These are phyloP conservation scores for Mya arenaria DNA, from an alignment of 1,140 invertebrate species.

Conservation along the genomic window DNA sequence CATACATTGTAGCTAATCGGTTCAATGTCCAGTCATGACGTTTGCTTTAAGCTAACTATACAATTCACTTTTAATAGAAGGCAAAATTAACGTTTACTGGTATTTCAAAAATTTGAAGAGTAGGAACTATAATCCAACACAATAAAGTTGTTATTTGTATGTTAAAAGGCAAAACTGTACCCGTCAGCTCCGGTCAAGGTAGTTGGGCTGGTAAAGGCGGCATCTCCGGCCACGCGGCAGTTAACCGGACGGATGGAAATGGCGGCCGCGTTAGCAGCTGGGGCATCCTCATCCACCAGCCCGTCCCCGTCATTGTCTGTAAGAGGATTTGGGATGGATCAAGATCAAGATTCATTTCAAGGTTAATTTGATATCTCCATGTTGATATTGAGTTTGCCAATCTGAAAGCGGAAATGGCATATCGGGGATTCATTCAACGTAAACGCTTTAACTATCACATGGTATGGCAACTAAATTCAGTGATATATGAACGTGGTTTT, in stretches of 20 bases:
- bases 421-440: not conserved
- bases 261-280: not conserved
- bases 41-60: not conserved
- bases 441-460: not conserved
- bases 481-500: too few relatives aligned
- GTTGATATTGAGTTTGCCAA: too few relatives aligned
- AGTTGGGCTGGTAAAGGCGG: not conserved
- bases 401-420: not conserved
- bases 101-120: too few relatives aligned
- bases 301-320: conserved; percentile 70
- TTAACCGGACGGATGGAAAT: not conserved
- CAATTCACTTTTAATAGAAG: not conserved
- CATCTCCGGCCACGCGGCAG: not conserved
- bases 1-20: not conserved
- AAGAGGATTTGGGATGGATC: conserved; percentile 32
- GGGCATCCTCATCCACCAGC: conserved; percentile 63
- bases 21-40: not conserved
- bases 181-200: conserved; percentile 17
- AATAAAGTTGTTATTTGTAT: too few relatives aligned
- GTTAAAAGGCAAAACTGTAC: not conserved
- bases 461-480: too few relatives aligned
- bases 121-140: too few relatives aligned
- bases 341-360: too few relatives aligned
- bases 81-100: not conserved
- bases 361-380: too few relatives aligned